A percentile compares a stretch with the other conserved stretches of the same genome.
Conservation (phyloP, 2,888 invertebrate species). For the Epinotia bilunana region DNA sequence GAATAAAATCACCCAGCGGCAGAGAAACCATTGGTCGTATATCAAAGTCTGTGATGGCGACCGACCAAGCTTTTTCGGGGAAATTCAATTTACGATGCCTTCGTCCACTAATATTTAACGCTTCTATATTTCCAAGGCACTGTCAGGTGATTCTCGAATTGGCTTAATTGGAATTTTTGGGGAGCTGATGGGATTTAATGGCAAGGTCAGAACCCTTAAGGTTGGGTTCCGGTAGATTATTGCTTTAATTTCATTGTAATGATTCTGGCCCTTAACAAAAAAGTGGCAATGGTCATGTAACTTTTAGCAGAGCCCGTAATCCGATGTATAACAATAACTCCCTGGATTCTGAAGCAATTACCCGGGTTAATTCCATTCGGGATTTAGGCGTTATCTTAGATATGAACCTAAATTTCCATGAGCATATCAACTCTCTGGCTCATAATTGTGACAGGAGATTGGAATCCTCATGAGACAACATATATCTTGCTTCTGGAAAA, state of each 20-base stretch:
- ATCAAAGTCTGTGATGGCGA: slow-evolving; percentile 55
- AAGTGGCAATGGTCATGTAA: too few species aligned
- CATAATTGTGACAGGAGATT: too few species aligned
- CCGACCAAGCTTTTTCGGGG: slow-evolving; percentile 52
- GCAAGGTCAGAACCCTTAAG: background rate
- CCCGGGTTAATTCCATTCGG: too few species aligned
- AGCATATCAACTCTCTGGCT: too few species aligned
- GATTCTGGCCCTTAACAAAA: background rate
- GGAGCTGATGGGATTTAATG: slow-evolving; percentile 6
- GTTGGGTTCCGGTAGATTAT: slow-evolving; percentile 1
- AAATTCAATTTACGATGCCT: slow-evolving; percentile 53
- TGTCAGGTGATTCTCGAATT: slow-evolving; percentile 48
- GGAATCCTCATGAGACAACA: too few species aligned
- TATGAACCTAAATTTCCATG: too few species aligned
- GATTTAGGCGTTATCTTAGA: too few species aligned
- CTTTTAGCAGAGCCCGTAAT: too few species aligned
- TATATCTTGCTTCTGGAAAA: too few species aligned
- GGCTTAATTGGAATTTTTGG: slow-evolving; percentile 50
- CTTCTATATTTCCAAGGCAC: slow-evolving; percentile 45
- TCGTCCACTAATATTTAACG: slow-evolving; percentile 45
- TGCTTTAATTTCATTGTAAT: background rate
- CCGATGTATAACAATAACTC: too few species aligned
- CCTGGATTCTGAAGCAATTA: too few species aligned
- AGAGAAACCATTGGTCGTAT: slow-evolving; percentile 49
- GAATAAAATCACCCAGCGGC: slow-evolving; percentile 23